Evolutionary conservation across 2,797 vertebrate species (phyloP).

Genomic region (Enteromius thamalakanensis): DNA sequence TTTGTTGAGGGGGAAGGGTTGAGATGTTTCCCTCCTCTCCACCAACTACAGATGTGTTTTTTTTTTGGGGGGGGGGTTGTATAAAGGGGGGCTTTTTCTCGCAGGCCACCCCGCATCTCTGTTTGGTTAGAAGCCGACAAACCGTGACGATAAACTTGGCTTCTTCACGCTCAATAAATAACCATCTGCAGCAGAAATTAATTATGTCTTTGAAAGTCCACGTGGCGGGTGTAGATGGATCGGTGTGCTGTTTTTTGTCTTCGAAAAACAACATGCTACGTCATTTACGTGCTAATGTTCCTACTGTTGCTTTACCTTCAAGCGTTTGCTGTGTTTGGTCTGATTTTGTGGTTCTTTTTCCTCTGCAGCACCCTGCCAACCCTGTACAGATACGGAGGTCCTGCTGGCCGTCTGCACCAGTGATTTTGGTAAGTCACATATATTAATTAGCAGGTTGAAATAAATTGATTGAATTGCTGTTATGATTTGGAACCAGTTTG

Average conservation of each 20-base stretch:
- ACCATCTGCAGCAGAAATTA: conserved; percentile 55
- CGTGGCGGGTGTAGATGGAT: conserved; percentile 13
- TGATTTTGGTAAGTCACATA: conserved; percentile 85
- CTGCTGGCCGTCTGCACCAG: conserved; percentile 94
- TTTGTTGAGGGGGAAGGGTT: conserved; percentile 44
- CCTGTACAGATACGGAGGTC: conserved; percentile 90
- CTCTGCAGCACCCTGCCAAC: conserved; percentile 87
- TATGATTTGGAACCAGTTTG: not conserved
- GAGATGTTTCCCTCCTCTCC: conserved; percentile 29
- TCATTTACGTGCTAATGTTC: conserved; percentile 2
- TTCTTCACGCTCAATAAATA: conserved; percentile 60
- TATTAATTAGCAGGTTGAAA: not conserved
- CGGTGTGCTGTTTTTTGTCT: not conserved
- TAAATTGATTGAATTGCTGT: not conserved
- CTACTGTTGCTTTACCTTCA: not conserved
- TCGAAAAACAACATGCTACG: conserved; percentile 2
- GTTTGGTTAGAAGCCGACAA: conserved; percentile 58
- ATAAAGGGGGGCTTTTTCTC: conserved; percentile 32
- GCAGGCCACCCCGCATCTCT: conserved; percentile 19
- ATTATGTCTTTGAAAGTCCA: conserved; percentile 48
- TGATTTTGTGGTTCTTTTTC: conserved; percentile 53
- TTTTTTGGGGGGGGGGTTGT: not conserved
- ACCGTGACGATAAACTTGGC: conserved; percentile 53
- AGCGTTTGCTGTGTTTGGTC: not conserved
- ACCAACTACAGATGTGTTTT: conserved; percentile 21